Base-by-base conservation (phyloP, 2,113 vertebrate species). In the Etia nguti region DNA sequence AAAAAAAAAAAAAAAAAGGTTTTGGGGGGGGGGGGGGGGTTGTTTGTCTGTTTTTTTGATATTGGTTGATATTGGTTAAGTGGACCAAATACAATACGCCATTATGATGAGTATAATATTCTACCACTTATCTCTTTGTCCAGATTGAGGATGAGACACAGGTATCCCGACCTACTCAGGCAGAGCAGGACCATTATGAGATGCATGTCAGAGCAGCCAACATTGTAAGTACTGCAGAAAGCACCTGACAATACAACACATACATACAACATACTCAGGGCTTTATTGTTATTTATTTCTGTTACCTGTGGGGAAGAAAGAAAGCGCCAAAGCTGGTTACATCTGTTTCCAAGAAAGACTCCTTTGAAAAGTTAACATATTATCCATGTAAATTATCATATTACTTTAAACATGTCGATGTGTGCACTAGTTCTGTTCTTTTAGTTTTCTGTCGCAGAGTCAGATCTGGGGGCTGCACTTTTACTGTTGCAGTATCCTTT, bases 121-220 rank as follows among this genome's bases (percentile, higher is more conserved):
- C 20, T 54, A 79, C 15, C 6, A 24, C 34, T 15, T 16, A 6
- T 80, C 50, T 24, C 81, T 82, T 18, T 59, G 46, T 91, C 8
- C 92, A 99, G 99, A 97, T 99, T 16, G 99, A 99, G 85, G 99
- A 99, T 1, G 98, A 99, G 96, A 99, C 98, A 0, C 99, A 99
- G 92, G 98, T 99, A 5, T 97, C 98, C 2, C 93, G 98, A 81
- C 97, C 98, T 18, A 98, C 98, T 2, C 99, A 99, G 85, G 98
- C 97, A 5, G 99, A 99, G 60, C 99, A 99, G 84, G 99, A 99
- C 91, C 98, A 99, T 90, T 99, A 99, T 1, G 98, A 99, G 95
- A 99, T 99, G 99, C 97, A 99, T 0, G 98, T 99, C 57, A 96
- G 99, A 95, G 98, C 99, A 3, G 98, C 99, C 73, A 99, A 99